Percentiles rank a stretch among this genome's conserved stretches.
These are phyloP conservation scores for Calliphora vicina DNA, from an alignment of 1,140 invertebrate genomes.

Conservation along the genomic window DNA sequence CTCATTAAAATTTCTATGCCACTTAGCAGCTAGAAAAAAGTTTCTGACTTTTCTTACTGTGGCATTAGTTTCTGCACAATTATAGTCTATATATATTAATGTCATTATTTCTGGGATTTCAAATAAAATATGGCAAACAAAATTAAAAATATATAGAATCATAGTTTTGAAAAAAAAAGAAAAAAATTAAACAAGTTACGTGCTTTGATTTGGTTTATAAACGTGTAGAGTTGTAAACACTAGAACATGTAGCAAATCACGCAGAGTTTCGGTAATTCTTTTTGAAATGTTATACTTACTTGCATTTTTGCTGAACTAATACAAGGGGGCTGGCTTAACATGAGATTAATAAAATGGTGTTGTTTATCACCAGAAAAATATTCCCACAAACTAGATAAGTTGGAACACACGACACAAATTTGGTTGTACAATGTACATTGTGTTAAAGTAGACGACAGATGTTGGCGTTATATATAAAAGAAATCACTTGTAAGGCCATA, in stretches of 20 bases:
- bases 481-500: too few relatives aligned
- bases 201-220: background rate
- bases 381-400: background rate
- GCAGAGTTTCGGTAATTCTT: background rate
- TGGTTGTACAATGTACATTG: background rate
- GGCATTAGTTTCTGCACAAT: background rate
- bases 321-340: background rate
- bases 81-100: background rate
- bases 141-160: too few relatives aligned
- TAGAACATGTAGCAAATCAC: background rate
- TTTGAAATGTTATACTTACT: background rate
- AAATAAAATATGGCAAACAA: background rate
- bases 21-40: background rate
- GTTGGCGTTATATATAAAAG: too few relatives aligned
- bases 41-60: background rate
- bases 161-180: too few relatives aligned
- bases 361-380: background rate
- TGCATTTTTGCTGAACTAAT: background rate
- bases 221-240: background rate
- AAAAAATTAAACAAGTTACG: background rate
- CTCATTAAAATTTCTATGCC: conserved; percentile 5
- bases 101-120: background rate
- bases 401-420: background rate
- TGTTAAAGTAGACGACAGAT: background rate
- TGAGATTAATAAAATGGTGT: background rate